Conservation (phyloP, 2,113 vertebrate genomes). For the Falco punctatus region DNA sequence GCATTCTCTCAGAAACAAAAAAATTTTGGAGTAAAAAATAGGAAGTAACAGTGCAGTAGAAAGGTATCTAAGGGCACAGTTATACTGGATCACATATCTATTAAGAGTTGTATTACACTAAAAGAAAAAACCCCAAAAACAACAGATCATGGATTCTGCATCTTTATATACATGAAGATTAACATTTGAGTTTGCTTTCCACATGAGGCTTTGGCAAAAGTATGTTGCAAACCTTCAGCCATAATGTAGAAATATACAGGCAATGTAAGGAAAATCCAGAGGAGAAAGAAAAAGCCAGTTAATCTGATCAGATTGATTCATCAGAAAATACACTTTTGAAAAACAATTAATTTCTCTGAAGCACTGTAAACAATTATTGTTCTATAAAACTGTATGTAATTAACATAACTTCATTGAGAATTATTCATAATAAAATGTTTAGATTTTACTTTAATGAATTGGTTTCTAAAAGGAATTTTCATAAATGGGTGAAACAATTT, state of each 20-base stretch:
- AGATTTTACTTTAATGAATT: neutral
- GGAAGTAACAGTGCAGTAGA: neutral
- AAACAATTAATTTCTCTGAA: neutral
- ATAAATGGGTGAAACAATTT: neutral
- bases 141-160: neutral
- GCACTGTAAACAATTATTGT: neutral
- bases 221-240: neutral
- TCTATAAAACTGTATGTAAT: neutral
- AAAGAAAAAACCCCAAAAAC: neutral
- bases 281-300: neutral
- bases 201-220: neutral
- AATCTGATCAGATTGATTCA: neutral
- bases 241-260: neutral
- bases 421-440: neutral
- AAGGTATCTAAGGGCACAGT: neutral
- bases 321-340: neutral
- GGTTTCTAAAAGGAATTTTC: neutral
- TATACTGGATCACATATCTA: neutral
- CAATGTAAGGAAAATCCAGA: neutral
- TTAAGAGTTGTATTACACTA: neutral
- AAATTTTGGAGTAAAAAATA: neutral
- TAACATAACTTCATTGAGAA: neutral
- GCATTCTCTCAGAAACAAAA: neutral
- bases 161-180: neutral
- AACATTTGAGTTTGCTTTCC: neutral